Evolutionary conservation across 2,113 vertebrate species (phyloP).

Genomic region (Lasiurus cinereus): DNA sequence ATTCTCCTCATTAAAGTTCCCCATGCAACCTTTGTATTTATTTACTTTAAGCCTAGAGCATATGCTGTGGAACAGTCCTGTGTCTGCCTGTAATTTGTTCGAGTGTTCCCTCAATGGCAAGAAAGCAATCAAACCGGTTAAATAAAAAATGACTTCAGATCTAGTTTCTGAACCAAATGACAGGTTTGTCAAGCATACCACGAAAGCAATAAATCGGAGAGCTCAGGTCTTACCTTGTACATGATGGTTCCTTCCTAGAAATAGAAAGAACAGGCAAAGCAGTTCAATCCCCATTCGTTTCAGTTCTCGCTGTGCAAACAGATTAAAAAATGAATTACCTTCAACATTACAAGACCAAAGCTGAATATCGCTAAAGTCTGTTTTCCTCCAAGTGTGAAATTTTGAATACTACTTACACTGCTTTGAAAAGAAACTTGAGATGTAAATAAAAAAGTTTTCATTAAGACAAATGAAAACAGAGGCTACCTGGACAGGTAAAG

Average conservation of each 20-base stretch:
- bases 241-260: slow-evolving; percentile 91
- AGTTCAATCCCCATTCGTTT: slow-evolving; percentile 98
- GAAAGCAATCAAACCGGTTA: slow-evolving; percentile 63
- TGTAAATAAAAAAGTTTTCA: slow-evolving; percentile 77
- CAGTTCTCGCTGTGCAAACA: slow-evolving; percentile 89
- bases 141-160: slow-evolving; percentile 58
- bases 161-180: slow-evolving; percentile 77
- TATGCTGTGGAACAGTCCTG: slow-evolving; percentile 26
- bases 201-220: slow-evolving; percentile 66
- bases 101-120: slow-evolving; percentile 62
- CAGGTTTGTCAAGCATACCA: slow-evolving; percentile 69
- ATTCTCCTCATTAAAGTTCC: slow-evolving; percentile 68
- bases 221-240: slow-evolving; percentile 93
- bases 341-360: slow-evolving; percentile 71
- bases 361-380: slow-evolving; percentile 73
- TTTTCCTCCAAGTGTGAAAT: slow-evolving; percentile 71
- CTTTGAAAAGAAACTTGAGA: slow-evolving; percentile 82
- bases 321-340: slow-evolving; percentile 87
- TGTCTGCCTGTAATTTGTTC: slow-evolving; percentile 64
- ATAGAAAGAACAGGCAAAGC: slow-evolving; percentile 93
- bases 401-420: slow-evolving; percentile 79
- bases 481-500: slow-evolving; percentile 89
- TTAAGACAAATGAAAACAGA: slow-evolving; percentile 86
- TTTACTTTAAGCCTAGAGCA: slow-evolving; percentile 55
- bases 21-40: slow-evolving; percentile 58